Base-by-base conservation (phyloP, 2,888 invertebrate species). In the Opisthograptis luteolata region DNA sequence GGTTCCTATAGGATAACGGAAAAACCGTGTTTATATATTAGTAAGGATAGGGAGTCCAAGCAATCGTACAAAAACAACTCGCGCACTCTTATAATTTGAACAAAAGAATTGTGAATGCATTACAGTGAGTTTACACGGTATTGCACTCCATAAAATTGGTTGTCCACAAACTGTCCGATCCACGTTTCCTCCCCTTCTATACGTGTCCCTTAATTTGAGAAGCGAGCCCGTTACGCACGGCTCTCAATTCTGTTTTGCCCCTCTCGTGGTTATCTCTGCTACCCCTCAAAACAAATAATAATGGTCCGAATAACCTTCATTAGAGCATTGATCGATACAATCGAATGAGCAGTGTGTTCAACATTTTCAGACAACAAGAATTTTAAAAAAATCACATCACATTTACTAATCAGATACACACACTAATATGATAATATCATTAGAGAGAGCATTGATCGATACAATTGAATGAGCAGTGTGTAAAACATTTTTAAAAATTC, bases 71-170 rank as follows among this genome's bases (percentile, higher is more conserved):
- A n/a, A n/a, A n/a, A n/a, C n/a, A n/a, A n/a, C n/a, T n/a, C n/a
- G n/a, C n/a, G n/a, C n/a, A n/a, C n/a, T n/a, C n/a, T n/a, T n/a
- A n/a, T n/a, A n/a, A n/a, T n/a, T n/a, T n/a, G n/a, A n/a, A n/a
- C 41, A 25, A 32, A 37, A 10, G 9, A 28, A 32, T n/a, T n/a
- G n/a, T n/a, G n/a, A n/a, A 30, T 10, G 10, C 25, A 37, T 35
- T 35, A 24, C 2, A 34, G 4, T 6, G n/a, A 31, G 17, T 31
- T 1, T 24, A 44, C 50, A 50, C 28, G 28, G 44, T 40, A 50
- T 50, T 35, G 50, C 50, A 50, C 50, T 50, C 37, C 39, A 40
- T 44, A 43, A 50, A 44, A 50, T 50, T 50, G 44, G 36, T 25
- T 31, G 37, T 28, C 43, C 44, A 17, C 43, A 40, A 43, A 36